A percentile compares a stretch with the other conserved stretches of the same genome.
phyloP scores from a whole-genome alignment of 2,113 vertebrate species.

The Grus americana region DNA sequence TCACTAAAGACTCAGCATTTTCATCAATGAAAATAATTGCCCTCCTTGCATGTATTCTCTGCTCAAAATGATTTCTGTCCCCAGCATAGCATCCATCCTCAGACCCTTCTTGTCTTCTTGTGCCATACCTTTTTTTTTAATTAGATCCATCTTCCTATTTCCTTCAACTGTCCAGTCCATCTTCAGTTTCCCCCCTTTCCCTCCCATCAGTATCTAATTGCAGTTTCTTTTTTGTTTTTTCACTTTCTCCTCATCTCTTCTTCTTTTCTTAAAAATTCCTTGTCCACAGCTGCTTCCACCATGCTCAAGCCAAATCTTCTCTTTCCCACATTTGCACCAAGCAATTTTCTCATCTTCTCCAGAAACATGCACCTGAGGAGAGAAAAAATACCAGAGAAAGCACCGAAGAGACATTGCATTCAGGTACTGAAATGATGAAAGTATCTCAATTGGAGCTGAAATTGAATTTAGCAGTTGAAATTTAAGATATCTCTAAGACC shows the following conservation, averaged over 20 bases:
- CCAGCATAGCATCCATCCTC: not conserved
- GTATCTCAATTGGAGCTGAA: not conserved
- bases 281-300: not conserved
- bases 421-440: not conserved
- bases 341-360: not conserved
- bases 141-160: not conserved
- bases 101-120: not conserved
- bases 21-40: not conserved
- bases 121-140: not conserved
- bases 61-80: not conserved
- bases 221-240: not conserved
- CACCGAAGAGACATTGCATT: not conserved
- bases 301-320: not conserved
- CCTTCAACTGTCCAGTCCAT: not conserved
- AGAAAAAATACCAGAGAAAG: not conserved
- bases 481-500: not conserved
- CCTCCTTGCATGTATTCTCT: not conserved
- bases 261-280: not conserved
- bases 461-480: not conserved
- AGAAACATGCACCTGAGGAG: not conserved
- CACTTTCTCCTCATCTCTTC: not conserved
- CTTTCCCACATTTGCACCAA: not conserved
- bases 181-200: not conserved
- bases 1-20: not conserved
- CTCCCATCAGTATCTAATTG: not conserved